Base-by-base conservation (phyloP, 1,140 invertebrate species). In the Branchinecta lindahli region DNA sequence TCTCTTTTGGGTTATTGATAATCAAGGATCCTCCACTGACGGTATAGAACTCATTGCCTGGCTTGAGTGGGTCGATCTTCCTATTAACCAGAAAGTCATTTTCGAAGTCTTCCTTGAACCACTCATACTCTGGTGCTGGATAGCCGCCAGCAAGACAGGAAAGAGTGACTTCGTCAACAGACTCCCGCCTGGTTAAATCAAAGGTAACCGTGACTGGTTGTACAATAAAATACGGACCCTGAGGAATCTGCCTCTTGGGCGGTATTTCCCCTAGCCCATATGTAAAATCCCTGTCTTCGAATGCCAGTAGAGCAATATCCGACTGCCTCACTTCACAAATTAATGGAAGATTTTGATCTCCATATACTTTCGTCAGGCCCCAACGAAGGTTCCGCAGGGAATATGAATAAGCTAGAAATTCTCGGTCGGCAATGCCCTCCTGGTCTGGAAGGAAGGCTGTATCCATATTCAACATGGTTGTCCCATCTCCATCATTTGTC, bases 11-110 rank as follows among this genome's bases (percentile, higher is more conserved):
- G 74, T 87, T 82, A 75, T 89, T 85, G 70, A 98, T 96, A 71
- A 94, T 94, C 0, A 98, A 79, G 68, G 87, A 88, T 46, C 94
- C 94, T 73, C 94, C 94, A 76, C 90, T 94, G 8, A 96, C 78
- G 4, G 94, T 95, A 61, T 61, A 61, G 18, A 61, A 61, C 76
- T 89, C 92, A 68, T 90, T 84, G 18, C 76, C 75, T 77, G 94
- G 85, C 33, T 72, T 72, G 66, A 95, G 75, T 0, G 90, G 90
- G 80, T 96, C 85, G 73, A 96, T 91, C 77, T 82, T 82, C 47
- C 78, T 82, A 12, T 85, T 85, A 71, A 87, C 79, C 5, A 90
- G 76, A 45, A 82, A 82, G 76, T 91, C 88, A 75, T 91, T 87
- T 75, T 88, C 84, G 79, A 91, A 94, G 73, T 89, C 85, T 82